Base-by-base conservation (phyloP, 2,888 invertebrate genomes). In the Chrysomela aeneicollis region DNA sequence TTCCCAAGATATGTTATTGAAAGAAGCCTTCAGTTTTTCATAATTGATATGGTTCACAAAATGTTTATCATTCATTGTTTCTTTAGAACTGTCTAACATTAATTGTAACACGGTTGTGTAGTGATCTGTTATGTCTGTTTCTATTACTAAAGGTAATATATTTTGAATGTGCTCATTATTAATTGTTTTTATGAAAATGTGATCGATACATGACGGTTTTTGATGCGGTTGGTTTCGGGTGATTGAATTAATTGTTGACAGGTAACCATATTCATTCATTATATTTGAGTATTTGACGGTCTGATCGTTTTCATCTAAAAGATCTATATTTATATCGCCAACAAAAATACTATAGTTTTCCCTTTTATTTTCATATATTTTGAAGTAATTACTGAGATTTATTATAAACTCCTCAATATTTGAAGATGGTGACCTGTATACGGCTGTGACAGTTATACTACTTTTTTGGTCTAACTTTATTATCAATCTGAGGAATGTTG, bases 171-270 rank as follows among this genome's bases (percentile, higher is more conserved):
- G 49, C 12, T 19, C 49, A 21, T 49, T 49, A 15, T 49, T 19
- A 15, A 12, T 12, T 17, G 10, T 19, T 49, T 49, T 49, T 3
- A 49, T 49, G n/a, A 49, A 49, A 15, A 49, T 49, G 21, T 49
- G 49, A 49, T 49, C 49, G 19, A 49, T 18, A 19, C 49, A 22
- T 49, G 49, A 49, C n/a, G n/a, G n/a, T n/a, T n/a, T n/a, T n/a
- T n/a, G n/a, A n/a, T n/a, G n/a, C n/a, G n/a, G n/a, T 6, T 49
- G 19, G 19, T 19, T 18, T 15, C 42, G n/a, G 6, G 42, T 42
- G 15, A 6, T 4, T n/a, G n/a, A 15, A 42, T 42, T 42, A 3
- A 42, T 42, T n/a, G 42, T 42, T n/a, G 42, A 42, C 12, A 42
- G 2, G 42, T 42, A 42, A 15, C 42, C 42, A 42, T 42, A 15